Conservation (phyloP, 2,113 vertebrate genomes). For the Malaclemys terrapin region DNA sequence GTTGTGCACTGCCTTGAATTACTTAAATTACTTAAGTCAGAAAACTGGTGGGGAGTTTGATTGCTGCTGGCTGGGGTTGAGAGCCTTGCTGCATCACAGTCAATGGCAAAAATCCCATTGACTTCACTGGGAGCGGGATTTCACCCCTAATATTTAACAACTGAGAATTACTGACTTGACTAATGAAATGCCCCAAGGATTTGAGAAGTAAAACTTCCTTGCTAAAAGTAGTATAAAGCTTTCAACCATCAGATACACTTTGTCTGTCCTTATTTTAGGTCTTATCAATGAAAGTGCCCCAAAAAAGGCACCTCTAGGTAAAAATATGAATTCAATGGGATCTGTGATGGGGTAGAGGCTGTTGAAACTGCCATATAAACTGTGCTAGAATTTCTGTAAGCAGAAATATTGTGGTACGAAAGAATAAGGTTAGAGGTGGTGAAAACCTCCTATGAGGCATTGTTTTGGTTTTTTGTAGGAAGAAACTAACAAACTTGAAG, state of each 20-base stretch:
- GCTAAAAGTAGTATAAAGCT: neutral
- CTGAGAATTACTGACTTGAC: neutral
- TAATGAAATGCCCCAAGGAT: neutral
- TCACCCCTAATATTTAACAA: neutral
- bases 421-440: neutral
- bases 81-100: too few relatives aligned
- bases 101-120: neutral
- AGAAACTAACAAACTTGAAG: neutral
- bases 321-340: neutral
- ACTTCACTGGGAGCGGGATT: neutral
- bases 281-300: neutral
- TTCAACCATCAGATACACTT: neutral
- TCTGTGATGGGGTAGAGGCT: too few relatives aligned
- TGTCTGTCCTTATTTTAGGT: slow-evolving; percentile 28
- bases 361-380: neutral
- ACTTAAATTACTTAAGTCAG: slow-evolving; percentile 10
- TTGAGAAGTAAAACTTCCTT: neutral
- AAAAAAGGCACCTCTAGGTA: neutral
- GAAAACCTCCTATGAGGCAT: neutral
- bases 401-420: neutral
- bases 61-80: neutral
- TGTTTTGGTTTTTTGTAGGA: neutral
- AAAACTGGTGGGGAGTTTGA: neutral
- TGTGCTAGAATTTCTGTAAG: neutral
- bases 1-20: neutral